phyloP scores from a whole-genome alignment of 2,888 invertebrate genomes.

The Sesia apiformis region DNA sequence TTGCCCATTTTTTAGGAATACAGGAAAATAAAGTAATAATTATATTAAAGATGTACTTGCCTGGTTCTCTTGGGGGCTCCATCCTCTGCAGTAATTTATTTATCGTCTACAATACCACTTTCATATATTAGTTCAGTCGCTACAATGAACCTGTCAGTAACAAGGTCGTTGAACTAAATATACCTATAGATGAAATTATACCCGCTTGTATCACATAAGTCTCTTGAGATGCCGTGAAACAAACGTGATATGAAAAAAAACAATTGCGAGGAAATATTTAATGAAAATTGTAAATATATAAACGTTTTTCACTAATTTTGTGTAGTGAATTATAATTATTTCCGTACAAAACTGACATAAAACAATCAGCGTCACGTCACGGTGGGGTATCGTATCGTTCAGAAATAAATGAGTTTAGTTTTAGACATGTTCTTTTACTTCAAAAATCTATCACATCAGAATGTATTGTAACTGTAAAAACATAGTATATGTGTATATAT shows the following conservation, averaged over 20 bases:
- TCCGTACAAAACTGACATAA: slow-evolving; percentile 40
- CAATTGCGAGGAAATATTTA: background rate
- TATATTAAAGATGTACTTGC: slow-evolving; percentile 26
- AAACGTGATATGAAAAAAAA: background rate
- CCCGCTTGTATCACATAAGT: slow-evolving; percentile 30
- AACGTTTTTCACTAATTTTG: background rate
- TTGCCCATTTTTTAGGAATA: background rate
- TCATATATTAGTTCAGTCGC: slow-evolving; percentile 64
- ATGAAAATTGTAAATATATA: too few relatives aligned
- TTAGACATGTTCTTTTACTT: too few relatives aligned
- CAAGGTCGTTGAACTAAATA: slow-evolving; percentile 75
- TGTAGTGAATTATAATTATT: slow-evolving; percentile 7
- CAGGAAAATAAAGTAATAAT: too few relatives aligned
- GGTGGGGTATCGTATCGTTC: background rate
- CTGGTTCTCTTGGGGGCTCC: slow-evolving; percentile 71
- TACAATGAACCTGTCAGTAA: slow-evolving; percentile 73
- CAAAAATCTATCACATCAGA: too few relatives aligned
- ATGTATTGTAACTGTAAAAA: too few relatives aligned
- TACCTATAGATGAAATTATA: slow-evolving; percentile 59
- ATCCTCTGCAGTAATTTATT: slow-evolving; percentile 46
- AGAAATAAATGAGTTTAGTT: background rate
- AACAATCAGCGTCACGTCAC: slow-evolving; percentile 16
- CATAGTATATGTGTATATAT: too few relatives aligned
- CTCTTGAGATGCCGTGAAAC: slow-evolving; percentile 12
- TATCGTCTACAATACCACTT: slow-evolving; percentile 54